Evolutionary conservation across 2,797 vertebrate species (phyloP), one percentile per base, ranked within the genome.

Genomic region (Crenuchus spilurus): DNA sequence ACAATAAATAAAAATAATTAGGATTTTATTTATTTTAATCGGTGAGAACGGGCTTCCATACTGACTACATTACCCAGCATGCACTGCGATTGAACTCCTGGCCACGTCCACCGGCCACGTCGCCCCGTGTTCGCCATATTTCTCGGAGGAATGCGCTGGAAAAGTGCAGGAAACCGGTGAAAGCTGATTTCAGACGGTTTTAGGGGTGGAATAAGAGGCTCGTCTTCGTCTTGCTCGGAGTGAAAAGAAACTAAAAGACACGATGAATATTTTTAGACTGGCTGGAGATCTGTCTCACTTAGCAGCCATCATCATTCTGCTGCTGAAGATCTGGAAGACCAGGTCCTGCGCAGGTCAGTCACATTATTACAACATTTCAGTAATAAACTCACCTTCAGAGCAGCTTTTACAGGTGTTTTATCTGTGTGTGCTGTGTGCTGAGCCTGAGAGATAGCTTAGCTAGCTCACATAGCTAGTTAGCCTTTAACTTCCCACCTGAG

Each of bases 281-380:
- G 94, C 92, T 35, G 97, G 97, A 81, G 97, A 99, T 86, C 88
- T 99, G 82, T 98, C 95, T 89, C 97, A 98, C 89, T 83, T 99
- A 88, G 95, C 95, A 84, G 97, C 97, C 79, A 98, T 99, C 91
- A 96, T 99, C 88, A 98, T 99, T 85, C 89, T 99, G 88, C 94
- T 98, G 51, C 94, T 98, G 35, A 99, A 99, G 90, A 98, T 98
- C 88, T 98, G 97, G 97, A 98, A 97, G 87, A 95, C 82, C 92
- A 96, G 96, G 83, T 99, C 97, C 28, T 99, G 97, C 91, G 95
- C 97, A 80, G 97, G 97, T 98, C 87, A 90, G 84, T 9, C 3
- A 49, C n/a, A n/a, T n/a, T n/a, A n/a, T n/a, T n/a, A n/a, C n/a
- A n/a, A n/a, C n/a, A n/a, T n/a, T n/a, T n/a, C n/a, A n/a, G n/a